phyloP scores from a whole-genome alignment of 2,797 vertebrate genomes.

The Xiphophorus birchmanni region DNA sequence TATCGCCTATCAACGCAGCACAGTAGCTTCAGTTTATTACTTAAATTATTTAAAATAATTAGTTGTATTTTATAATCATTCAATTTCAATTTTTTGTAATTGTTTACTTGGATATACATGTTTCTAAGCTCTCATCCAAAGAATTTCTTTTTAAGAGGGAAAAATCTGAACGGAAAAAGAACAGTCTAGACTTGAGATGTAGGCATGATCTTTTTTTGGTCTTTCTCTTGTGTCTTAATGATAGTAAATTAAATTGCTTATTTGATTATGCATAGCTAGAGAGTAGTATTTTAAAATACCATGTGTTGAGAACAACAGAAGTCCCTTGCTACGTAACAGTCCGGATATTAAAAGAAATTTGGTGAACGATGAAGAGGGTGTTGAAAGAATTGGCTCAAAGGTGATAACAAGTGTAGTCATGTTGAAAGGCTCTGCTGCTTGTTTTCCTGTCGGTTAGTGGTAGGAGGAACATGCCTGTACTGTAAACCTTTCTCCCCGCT shows the following conservation, averaged over 20 bases:
- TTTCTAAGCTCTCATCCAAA: background rate
- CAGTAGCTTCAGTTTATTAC: too few species aligned
- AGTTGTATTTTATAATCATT: too few species aligned
- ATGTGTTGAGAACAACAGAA: background rate
- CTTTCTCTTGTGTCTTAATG: background rate
- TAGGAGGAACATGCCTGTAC: slow-evolving; percentile 3
- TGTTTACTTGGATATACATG: background rate
- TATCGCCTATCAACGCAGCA: too few species aligned
- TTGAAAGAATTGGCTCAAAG: slow-evolving; percentile 19
- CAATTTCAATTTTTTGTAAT: too few species aligned
- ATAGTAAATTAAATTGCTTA: background rate
- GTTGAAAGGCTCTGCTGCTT: slow-evolving; percentile 31
- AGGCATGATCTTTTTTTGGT: background rate
- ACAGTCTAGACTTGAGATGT: background rate
- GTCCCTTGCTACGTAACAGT: background rate
- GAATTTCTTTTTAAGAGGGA: background rate
- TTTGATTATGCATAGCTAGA: background rate
- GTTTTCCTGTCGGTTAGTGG: slow-evolving; percentile 37
- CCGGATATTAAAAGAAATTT: background rate
- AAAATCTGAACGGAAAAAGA: background rate
- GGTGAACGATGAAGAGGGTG: slow-evolving; percentile 10
- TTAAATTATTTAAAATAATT: too few species aligned
- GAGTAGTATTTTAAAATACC: background rate
- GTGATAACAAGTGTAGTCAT: slow-evolving; percentile 37
- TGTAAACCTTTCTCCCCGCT: slow-evolving; percentile 1